Evolutionary conservation across 2,797 vertebrate genomes (phyloP).

Genomic region (Tadarida brasiliensis): DNA sequence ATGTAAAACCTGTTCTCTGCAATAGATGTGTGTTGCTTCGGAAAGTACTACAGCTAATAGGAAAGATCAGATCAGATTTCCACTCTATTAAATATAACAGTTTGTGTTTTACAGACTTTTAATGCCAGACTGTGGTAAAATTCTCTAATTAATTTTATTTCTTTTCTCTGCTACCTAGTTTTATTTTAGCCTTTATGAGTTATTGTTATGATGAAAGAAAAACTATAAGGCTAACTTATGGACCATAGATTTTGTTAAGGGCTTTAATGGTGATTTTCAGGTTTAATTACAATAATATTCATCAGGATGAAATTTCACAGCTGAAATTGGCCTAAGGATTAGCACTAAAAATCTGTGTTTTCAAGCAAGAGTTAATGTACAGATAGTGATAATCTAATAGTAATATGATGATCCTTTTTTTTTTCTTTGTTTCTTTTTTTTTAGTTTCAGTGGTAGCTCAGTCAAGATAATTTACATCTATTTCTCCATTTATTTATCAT

Average conservation of each 20-base stretch:
- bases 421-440: not conserved
- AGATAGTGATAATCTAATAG: constrained; percentile 64
- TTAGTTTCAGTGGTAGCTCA: constrained; percentile 41
- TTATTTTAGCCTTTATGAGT: constrained; percentile 73
- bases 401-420: constrained; percentile 46
- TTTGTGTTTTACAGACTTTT: constrained; percentile 57
- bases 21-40: not conserved
- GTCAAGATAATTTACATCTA: constrained; percentile 64
- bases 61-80: constrained; percentile 43
- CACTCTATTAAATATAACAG: constrained; percentile 53
- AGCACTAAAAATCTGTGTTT: constrained; percentile 63
- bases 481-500: constrained; percentile 76
- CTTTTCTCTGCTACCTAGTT: constrained; percentile 57
- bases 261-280: constrained; percentile 51
- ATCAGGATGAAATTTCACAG: constrained; percentile 48
- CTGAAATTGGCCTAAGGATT: constrained; percentile 63
- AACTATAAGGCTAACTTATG: not conserved
- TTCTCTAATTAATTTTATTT: constrained; percentile 59
- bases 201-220: constrained; percentile 61
- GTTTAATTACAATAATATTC: constrained; percentile 67
- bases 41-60: not conserved
- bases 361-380: constrained; percentile 59
- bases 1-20: constrained; percentile 52
- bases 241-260: constrained; percentile 50
- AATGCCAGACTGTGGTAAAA: constrained; percentile 52